Base-by-base conservation (phyloP, 1,140 invertebrate genomes). In the Listronotus oregonensis region DNA sequence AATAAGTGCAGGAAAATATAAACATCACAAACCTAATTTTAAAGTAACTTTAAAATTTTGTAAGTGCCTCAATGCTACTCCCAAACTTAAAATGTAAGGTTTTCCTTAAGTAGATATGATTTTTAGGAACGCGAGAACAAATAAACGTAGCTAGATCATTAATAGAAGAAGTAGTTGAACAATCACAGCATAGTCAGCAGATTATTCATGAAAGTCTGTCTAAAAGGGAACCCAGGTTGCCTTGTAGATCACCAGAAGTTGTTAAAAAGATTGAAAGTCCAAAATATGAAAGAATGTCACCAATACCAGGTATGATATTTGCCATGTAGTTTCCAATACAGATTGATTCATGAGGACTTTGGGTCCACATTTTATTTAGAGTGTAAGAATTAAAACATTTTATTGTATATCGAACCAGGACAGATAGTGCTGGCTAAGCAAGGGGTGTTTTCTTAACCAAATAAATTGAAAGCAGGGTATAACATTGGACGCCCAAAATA, bases 121-220 rank as follows among this genome's bases (percentile, higher is more conserved):
- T 67, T 71, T 14, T 51, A 54, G 84, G 83, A 37, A 83, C 82
- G 14, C 75, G 75, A 52, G 80, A 83, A 50, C 83, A 85, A 73
- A 84, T 85, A 40, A 70, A 70, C 34, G 67, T 82, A 32, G 89
- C 88, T 2, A 80, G 84, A 68, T 75, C 77, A 37, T 69, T 86
- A 55, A 82, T 90, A 42, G 81, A 87, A 69, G 84, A 87, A 34
- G 84, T 85, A 70, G 81, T 90, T 31, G 73, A 80, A 52, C 82
- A 89, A 72, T 83, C 82, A 50, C 77, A 82, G 46, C 76, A 82
- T 67, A 69, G 76, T 12, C 73, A 80, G 18, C 73, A 79, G 0
- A 80, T 82, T 55, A 73, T 84, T 17, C 79, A 84, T 54, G 77
- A 81, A 11, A 79, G 79, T 34, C 76, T 82, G 31, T 73, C 80